Base-by-base conservation (phyloP, 2,888 invertebrate genomes). In the Hirtodrosophila trivittata region DNA sequence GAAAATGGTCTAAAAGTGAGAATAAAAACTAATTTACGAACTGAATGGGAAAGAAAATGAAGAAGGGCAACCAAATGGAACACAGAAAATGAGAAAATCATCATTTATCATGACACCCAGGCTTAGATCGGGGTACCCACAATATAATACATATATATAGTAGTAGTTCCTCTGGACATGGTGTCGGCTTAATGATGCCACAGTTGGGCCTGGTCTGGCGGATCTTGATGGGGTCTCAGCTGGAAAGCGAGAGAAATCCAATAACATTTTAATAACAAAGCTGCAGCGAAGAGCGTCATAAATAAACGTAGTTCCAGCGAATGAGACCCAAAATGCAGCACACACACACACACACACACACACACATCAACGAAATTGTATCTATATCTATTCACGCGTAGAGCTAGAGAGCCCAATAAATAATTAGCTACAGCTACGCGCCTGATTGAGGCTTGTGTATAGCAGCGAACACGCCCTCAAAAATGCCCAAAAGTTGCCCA, bases 191-290 rank as follows among this genome's bases (percentile, higher is more conserved):
- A 75, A 75, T 65, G 75, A 80, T 56, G 50, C 47, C 28, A 38
- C 43, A 43, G 56, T 54, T 38, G 37, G 6, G 52, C 6, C 50
- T 38, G 37, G 6, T 57, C 6, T 21, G 18, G 18, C 5, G 2
- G 18, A 21, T 30, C 14, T 35, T 10, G n/a, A n/a, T 25, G 45
- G n/a, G 14, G 10, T 14, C 66, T 0, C 82, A 84, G 86, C 84
- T 75, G 78, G 70, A 73, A 78, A 82, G 82, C 86, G 83, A 85
- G 86, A 85, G 85, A 77, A 87, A 86, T 75, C 85, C 86, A 82
- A 87, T 87, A 86, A 86, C 87, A 86, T 87, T 86, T 86, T 86
- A 86, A 86, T 86, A 86, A 86, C 83, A 87, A 85, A 80, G 83
- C 71, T 65, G 67, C 57, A 72, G 41, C 18, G 5, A 67, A 60